These are phyloP conservation scores for Turritopsis dohrnii DNA, from an alignment of 30 jellyfish, hydroid and myxozoan genomes.

Conservation along the genomic window DNA sequence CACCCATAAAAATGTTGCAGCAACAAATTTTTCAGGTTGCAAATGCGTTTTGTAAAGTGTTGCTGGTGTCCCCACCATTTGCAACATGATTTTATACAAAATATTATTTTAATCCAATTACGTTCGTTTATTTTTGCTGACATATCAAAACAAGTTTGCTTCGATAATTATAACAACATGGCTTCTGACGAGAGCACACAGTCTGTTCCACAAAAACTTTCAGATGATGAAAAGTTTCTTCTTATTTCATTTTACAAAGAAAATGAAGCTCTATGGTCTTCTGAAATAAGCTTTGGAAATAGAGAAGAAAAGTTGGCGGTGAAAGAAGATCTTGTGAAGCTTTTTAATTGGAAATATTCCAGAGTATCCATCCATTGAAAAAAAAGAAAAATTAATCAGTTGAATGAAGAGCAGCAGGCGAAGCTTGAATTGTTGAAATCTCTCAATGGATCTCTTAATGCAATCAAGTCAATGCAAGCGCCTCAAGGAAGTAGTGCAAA, in stretches of 20 bases:
- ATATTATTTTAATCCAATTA: background rate
- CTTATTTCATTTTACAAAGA: background rate
- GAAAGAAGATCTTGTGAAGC: background rate
- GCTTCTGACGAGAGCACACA: background rate
- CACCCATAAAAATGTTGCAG: too few species aligned
- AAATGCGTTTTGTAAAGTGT: too few species aligned
- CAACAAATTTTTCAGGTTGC: too few species aligned
- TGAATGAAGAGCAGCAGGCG: background rate
- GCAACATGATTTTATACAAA: too few species aligned
- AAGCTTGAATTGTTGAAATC: too few species aligned
- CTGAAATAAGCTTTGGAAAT: background rate
- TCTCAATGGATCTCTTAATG: too few species aligned
- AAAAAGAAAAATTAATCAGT: background rate
- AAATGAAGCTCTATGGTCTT: background rate
- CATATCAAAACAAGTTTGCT: background rate
- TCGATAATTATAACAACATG: background rate
- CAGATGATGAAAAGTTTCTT: background rate
- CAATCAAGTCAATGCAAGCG: too few species aligned
- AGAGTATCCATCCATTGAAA: background rate
- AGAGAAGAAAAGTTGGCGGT: background rate
- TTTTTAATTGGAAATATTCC: background rate
- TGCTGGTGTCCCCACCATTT: too few species aligned
- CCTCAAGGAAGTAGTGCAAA: background rate
- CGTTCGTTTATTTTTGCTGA: background rate
- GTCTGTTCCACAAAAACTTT: background rate